Percentiles rank a stretch among this genome's conserved stretches.
Evolutionary conservation across 2,888 invertebrate genomes (phyloP).

Genomic region (Caenorhabditis sinica): DNA sequence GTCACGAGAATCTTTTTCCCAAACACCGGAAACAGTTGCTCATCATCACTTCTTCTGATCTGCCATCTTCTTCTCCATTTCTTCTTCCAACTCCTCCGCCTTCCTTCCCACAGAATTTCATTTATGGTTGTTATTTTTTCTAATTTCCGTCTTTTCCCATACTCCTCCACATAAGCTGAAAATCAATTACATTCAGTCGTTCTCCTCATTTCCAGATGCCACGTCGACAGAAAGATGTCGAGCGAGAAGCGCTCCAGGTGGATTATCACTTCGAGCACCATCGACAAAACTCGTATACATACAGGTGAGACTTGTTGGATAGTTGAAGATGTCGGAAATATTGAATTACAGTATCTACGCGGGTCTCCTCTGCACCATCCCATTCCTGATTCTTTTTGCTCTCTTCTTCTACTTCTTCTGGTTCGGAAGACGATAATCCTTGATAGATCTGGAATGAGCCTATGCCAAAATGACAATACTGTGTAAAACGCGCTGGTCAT

Average conservation of each 20-base stretch:
- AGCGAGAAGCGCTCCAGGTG: constrained; percentile 46
- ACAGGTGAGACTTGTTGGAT: constrained; percentile 38
- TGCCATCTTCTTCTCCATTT: constrained; percentile 6
- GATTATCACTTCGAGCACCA: constrained; percentile 53
- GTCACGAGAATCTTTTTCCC: constrained; percentile 10
- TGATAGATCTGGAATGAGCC: too few relatives aligned
- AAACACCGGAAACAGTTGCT: constrained; percentile 45
- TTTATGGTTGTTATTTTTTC: constrained; percentile 42
- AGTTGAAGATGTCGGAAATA: background rate
- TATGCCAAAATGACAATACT: background rate
- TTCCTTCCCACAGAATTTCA: constrained; percentile 21
- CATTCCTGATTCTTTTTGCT: constrained; percentile 57
- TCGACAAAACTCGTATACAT: constrained; percentile 53
- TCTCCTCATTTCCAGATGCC: constrained; percentile 43
- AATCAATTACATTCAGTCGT: constrained; percentile 24
- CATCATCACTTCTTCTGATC: constrained; percentile 33
- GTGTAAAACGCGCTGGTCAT: constrained; percentile 18
- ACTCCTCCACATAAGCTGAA: constrained; percentile 13
- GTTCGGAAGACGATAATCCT: constrained; percentile 63
- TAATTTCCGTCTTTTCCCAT: constrained; percentile 46
- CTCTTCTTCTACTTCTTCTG: constrained; percentile 66
- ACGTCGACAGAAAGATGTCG: constrained; percentile 55
- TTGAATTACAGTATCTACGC: constrained; percentile 62
- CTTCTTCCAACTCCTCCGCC: constrained; percentile 7
- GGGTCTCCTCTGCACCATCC: constrained; percentile 62